Percentiles rank a stretch among this genome's conserved stretches.
Evolutionary conservation across 2,797 vertebrate species (phyloP).

Genomic region (Tachyglossus aculeatus): DNA sequence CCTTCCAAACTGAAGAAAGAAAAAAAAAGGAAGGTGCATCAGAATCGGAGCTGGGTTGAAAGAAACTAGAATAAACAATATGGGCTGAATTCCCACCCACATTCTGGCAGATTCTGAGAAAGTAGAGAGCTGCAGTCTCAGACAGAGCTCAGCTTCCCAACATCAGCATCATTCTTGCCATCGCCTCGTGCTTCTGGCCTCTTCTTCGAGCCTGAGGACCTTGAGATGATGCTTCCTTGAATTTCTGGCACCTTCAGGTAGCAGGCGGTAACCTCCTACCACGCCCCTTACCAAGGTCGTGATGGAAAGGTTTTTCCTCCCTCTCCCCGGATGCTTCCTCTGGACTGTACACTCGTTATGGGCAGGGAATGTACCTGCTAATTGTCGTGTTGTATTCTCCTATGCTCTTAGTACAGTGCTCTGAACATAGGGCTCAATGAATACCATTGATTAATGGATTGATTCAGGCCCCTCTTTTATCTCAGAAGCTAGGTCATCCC

Average conservation of each 20-base stretch:
- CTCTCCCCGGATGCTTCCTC: no score
- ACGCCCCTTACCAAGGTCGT: no score
- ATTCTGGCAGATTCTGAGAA: conserved; percentile 15
- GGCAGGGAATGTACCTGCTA: no score
- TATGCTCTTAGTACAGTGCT: no score
- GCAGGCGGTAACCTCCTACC: no score
- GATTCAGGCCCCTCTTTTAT: conserved; percentile 37
- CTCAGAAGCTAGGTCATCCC: conserved; percentile 25
- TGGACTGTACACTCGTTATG: no score
- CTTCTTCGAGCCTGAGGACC: background rate
- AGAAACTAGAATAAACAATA: conserved; percentile 55
- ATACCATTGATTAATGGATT: no score
- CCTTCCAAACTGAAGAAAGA: background rate
- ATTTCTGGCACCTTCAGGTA: conserved; percentile 25
- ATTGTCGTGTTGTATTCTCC: no score
- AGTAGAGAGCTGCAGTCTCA: conserved; percentile 21
- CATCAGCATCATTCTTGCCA: background rate
- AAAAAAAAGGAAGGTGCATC: background rate
- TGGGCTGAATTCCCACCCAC: conserved; percentile 46
- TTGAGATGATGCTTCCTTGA: conserved; percentile 11
- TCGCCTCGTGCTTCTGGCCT: background rate
- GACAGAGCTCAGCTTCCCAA: conserved; percentile 14
- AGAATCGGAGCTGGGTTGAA: conserved; percentile 25
- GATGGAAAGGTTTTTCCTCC: no score
- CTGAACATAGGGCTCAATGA: no score